Evolutionary conservation across 2,797 vertebrate genomes (phyloP).

Genomic region (Lutjanus campechanus): DNA sequence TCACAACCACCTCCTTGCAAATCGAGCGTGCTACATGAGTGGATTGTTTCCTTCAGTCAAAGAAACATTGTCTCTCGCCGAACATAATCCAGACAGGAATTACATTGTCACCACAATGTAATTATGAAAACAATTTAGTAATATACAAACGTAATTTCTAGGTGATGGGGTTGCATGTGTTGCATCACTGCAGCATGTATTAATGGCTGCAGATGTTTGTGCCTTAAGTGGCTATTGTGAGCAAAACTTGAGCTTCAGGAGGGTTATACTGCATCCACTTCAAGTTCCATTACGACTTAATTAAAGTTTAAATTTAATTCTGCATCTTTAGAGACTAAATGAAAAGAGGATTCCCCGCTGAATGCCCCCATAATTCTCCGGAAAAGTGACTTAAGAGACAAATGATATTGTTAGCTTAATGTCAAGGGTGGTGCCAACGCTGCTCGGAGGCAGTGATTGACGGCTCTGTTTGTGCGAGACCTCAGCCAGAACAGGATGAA

Average conservation of each 20-base stretch:
- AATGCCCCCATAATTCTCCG: slow-evolving; percentile 55
- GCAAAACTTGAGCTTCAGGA: slow-evolving; percentile 59
- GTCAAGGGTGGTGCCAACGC: slow-evolving; percentile 70
- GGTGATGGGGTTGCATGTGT: background rate
- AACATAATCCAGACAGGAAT: too few relatives aligned
- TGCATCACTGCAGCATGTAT: slow-evolving; percentile 27
- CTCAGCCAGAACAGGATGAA: slow-evolving; percentile 74
- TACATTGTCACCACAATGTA: too few relatives aligned
- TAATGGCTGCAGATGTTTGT: slow-evolving; percentile 3
- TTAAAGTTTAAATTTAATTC: slow-evolving; percentile 80
- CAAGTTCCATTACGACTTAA: slow-evolving; percentile 75
- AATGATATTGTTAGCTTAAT: slow-evolving; percentile 78
- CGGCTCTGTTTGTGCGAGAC: slow-evolving; percentile 78
- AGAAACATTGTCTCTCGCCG: too few relatives aligned
- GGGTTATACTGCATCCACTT: slow-evolving; percentile 63
- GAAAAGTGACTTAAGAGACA: slow-evolving; percentile 70
- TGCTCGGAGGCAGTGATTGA: slow-evolving; percentile 73
- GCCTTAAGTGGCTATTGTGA: slow-evolving; percentile 46
- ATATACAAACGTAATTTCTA: too few relatives aligned
- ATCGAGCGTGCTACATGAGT: too few relatives aligned
- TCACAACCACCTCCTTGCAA: too few relatives aligned
- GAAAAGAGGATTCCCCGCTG: slow-evolving; percentile 49
- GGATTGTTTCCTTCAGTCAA: too few relatives aligned
- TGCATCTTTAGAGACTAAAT: slow-evolving; percentile 69
- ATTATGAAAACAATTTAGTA: too few relatives aligned